These are phyloP conservation scores for Cossypha polioptera DNA, from an alignment of 2,797 vertebrate species.

Conservation along the genomic window DNA sequence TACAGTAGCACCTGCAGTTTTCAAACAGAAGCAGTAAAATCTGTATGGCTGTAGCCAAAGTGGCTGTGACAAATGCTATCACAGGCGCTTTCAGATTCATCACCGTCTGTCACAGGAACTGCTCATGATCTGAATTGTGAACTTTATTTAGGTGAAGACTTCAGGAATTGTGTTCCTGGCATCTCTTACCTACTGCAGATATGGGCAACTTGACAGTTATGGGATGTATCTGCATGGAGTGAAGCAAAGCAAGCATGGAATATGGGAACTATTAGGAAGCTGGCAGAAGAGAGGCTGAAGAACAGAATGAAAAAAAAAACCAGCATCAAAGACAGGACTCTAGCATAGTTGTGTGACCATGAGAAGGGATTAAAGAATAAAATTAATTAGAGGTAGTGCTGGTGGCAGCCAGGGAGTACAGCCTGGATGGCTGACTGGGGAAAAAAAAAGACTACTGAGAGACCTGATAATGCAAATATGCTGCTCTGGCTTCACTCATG, in stretches of 20 bases:
- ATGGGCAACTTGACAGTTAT: rapidly evolving
- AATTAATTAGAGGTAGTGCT: not conserved
- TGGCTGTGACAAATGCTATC: not conserved
- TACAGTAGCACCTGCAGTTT: not conserved
- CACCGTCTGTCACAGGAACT: not conserved
- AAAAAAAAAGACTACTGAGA: not conserved
- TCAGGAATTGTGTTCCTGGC: not conserved
- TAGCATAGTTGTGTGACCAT: not conserved
- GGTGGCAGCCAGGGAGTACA: not conserved
- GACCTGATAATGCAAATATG: not conserved
- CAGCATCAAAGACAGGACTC: not conserved
- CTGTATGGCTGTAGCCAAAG: not conserved
- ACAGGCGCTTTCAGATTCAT: not conserved
- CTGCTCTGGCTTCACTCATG: not conserved
- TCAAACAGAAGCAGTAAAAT: not conserved
- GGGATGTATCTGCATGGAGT: not conserved
- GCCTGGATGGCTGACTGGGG: not conserved
- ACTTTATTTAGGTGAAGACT: not conserved
- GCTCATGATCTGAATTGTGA: not conserved
- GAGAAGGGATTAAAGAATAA: not conserved
- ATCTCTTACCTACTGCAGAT: not conserved
- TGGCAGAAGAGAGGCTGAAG: not conserved
- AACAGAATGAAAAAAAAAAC: not conserved
- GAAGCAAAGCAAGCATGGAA: not conserved
- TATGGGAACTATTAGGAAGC: not conserved